Base-by-base conservation (phyloP, 2,888 invertebrate species). In the Oscheius sp. region DNA sequence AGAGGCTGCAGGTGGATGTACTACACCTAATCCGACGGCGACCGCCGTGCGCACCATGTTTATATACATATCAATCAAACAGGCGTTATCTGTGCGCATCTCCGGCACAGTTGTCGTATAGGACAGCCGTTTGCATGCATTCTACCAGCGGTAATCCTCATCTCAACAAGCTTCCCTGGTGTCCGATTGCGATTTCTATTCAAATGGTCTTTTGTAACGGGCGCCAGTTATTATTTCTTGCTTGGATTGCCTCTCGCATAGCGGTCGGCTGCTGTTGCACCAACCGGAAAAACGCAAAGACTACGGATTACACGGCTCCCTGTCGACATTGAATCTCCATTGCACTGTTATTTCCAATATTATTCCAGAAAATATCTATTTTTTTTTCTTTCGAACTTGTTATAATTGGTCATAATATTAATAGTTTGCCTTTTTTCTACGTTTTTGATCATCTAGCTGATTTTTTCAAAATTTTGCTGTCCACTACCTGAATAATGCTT, bases 21-120 rank as follows among this genome's bases (percentile, higher is more conserved):
- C 62, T 47, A 62, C 47, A 30, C 49, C 62, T 62, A 62, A 62
- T 62, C 62, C 62, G 49, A 20, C 62, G 33, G 47, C 59, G 41
- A 41, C 44, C 59, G 59, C 59, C n/a, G n/a, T 32, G 47, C 62
- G 62, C 62, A 62, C 62, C 20, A 44, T 57, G 47, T 62, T 49
- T 62, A 49, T 62, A 62, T 49, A 62, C 62, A 33, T 62, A 62
- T 62, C 62, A 62, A 62, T 62, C 62, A 62, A 59, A 62, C 62
- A 62, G 38, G 59, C 59, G 59, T 44, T 59, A 59, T 59, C 59
- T 59, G 59, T 30, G 59, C 47, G n/a, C 17, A 62, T 62, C 62
- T 62, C 47, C 62, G 20, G 62, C 62, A 49, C 62, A 62, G 62
- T 49, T 47, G 49, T 62, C 59, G 59, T 59, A 38, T 38, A 38